These are phyloP conservation scores for Pipistrellus pygmaeus DNA, from an alignment of 2,797 vertebrate genomes.

Conservation along the genomic window DNA sequence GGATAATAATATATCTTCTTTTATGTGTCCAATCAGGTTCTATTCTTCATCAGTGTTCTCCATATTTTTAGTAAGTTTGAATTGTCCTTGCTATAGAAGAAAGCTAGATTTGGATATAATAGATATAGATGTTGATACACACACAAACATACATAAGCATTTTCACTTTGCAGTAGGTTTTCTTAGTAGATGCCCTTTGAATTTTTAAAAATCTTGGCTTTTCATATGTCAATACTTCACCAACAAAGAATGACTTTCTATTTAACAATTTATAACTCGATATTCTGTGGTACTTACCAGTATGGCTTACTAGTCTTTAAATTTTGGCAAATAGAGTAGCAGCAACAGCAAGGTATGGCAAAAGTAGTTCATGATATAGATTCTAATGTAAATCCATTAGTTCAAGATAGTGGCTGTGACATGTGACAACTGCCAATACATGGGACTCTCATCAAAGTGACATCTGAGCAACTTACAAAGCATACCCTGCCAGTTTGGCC, in stretches of 20 bases:
- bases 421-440: background rate
- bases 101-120: too few species aligned
- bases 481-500: background rate
- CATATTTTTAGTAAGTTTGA: slow-evolving; percentile 50
- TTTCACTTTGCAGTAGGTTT: too few species aligned
- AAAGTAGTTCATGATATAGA: background rate
- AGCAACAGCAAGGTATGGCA: background rate
- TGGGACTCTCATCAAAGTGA: background rate
- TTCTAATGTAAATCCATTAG: background rate
- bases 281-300: background rate
- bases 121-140: too few species aligned
- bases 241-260: too few species aligned
- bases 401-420: background rate
- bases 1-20: background rate
- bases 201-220: too few species aligned
- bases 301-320: background rate
- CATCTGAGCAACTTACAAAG: too few species aligned
- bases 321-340: slow-evolving; percentile 13
- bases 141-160: too few species aligned
- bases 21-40: background rate
- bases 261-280: background rate
- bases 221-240: too few species aligned
- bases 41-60: slow-evolving; percentile 13
- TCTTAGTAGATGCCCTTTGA: too few species aligned
- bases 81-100: slow-evolving; percentile 8